phyloP scores from a whole-genome alignment of 1,140 invertebrate species.

The Procambarus virginalis region DNA sequence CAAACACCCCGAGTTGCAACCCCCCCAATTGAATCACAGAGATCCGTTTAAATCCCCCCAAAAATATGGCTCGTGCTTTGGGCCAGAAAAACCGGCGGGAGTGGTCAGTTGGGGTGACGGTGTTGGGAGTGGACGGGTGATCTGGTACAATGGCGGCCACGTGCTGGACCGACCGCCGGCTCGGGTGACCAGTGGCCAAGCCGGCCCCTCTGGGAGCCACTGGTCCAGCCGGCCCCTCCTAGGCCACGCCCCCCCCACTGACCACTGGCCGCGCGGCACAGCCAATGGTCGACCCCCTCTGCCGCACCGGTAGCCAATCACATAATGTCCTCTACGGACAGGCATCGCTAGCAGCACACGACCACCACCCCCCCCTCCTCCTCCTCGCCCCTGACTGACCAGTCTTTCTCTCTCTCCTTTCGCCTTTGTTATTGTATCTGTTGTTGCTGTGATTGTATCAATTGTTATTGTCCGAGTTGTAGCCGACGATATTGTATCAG shows the following conservation, averaged over 20 bases:
- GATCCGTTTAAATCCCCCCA: too few species aligned
- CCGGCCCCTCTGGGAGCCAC: not conserved
- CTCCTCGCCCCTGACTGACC: not conserved
- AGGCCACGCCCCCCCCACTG: conserved; percentile 1
- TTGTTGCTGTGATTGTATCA: not conserved
- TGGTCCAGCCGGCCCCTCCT: not conserved
- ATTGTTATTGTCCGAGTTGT: not conserved
- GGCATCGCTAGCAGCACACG: too few species aligned
- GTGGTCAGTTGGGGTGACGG: not conserved
- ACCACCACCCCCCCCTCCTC: not conserved
- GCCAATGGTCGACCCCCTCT: not conserved
- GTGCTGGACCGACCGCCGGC: conserved; percentile 20
- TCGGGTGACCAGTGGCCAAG: conserved; percentile 1
- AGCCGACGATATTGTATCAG: not conserved
- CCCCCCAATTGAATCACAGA: too few species aligned
- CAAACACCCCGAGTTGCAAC: too few species aligned
- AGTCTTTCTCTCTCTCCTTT: not conserved
- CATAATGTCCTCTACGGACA: too few species aligned
- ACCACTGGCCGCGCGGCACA: conserved; percentile 23
- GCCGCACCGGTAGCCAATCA: not conserved
- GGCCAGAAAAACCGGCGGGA: not conserved
- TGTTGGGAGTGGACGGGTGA: not conserved
- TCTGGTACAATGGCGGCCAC: conserved; percentile 36
- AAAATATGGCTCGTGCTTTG: conserved; percentile 1
- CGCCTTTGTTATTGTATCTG: not conserved